Percentiles rank a stretch among this genome's conserved stretches.
phyloP scores from a whole-genome alignment of 30 jellyfish, hydroid and myxozoan genomes.

The Aurelia sp. region DNA sequence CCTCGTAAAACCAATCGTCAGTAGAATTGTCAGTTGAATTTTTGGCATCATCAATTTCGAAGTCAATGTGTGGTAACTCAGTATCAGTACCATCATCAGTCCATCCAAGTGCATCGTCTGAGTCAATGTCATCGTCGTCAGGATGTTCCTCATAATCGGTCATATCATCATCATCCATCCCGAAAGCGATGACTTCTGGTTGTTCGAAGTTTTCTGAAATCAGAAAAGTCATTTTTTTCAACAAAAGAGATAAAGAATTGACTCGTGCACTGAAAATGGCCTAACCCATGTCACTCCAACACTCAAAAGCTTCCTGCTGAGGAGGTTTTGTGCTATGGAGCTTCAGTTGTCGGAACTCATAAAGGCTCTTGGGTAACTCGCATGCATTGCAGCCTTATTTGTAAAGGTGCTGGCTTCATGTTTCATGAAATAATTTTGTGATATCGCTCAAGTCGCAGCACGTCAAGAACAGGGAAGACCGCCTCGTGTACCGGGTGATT shows the following conservation, averaged over 20 bases:
- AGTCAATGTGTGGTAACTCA: neutral
- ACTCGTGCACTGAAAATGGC: too few relatives aligned
- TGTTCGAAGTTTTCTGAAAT: neutral
- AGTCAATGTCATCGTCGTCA: slow-evolving; percentile 1
- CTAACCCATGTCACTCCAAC: too few relatives aligned
- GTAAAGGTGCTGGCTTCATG: too few relatives aligned
- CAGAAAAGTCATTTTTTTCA: neutral
- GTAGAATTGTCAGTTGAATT: neutral
- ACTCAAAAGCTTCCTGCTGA: too few relatives aligned
- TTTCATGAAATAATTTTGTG: too few relatives aligned
- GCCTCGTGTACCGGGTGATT: too few relatives aligned
- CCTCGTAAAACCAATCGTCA: neutral
- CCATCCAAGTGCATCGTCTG: neutral
- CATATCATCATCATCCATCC: neutral
- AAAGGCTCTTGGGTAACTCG: too few relatives aligned
- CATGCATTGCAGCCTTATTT: too few relatives aligned
- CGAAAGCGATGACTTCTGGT: neutral
- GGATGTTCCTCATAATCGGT: neutral
- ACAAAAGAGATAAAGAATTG: neutral
- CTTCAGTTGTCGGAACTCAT: too few relatives aligned
- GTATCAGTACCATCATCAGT: neutral
- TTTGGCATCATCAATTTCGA: neutral
- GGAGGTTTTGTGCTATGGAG: too few relatives aligned
- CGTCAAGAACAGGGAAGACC: too few relatives aligned
- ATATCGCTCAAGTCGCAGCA: too few relatives aligned